These are phyloP conservation scores for Rachycentron canadum DNA, from an alignment of 2,797 vertebrate species.

Conservation along the genomic window DNA sequence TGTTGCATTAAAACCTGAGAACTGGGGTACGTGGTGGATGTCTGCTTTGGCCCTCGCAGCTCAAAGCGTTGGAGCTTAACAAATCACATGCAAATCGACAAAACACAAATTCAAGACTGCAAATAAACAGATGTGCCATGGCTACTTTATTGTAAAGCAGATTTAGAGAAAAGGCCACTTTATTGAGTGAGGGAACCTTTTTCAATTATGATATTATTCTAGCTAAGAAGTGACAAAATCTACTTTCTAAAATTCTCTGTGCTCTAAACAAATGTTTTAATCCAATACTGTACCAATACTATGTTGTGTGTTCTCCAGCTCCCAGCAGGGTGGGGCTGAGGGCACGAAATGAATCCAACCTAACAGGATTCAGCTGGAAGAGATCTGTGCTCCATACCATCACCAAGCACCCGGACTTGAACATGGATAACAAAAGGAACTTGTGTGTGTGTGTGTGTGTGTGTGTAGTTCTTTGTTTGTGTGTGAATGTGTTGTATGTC, in stretches of 20 bases:
- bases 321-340: conserved; percentile 62
- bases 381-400: conserved; percentile 67
- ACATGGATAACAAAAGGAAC: conserved; percentile 84
- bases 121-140: not conserved
- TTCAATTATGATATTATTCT: not conserved
- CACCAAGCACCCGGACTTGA: conserved; percentile 77
- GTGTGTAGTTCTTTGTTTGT: conserved; percentile 8
- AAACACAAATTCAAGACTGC: too few relatives aligned
- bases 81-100: too few relatives aligned
- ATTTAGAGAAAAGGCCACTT: not conserved
- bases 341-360: conserved; percentile 67
- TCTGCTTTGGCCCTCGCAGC: too few relatives aligned
- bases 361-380: conserved; percentile 71
- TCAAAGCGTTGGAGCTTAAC: too few relatives aligned
- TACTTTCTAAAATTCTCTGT: too few relatives aligned
- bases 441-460: conserved; percentile 36
- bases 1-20: too few relatives aligned
- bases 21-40: too few relatives aligned
- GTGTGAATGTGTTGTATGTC: conserved; percentile 3
- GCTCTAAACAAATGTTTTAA: not conserved
- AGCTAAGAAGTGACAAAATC: not conserved
- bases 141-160: not conserved
- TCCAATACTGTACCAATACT: not conserved
- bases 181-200: not conserved
- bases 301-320: conserved; percentile 56